Evolutionary conservation across 2,888 invertebrate species (phyloP), one percentile per base, ranked within the genome.

Genomic region (Mimumesa dahlbomi): DNA sequence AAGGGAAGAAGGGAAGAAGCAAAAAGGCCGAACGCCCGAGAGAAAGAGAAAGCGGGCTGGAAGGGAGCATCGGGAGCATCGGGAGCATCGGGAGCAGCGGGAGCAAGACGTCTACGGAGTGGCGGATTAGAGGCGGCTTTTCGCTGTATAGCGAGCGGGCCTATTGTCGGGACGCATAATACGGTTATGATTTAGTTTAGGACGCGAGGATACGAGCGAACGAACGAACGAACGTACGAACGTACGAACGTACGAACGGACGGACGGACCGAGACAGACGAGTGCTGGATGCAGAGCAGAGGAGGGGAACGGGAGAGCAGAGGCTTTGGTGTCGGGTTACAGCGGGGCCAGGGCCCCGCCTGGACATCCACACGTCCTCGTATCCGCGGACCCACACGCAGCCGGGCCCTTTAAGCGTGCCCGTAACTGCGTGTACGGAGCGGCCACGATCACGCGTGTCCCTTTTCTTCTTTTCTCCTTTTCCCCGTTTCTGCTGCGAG

Each of bases 171-270:
- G 63, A 61, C 79, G 77, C 79, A 87, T 87, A 88, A 88, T 87
- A 85, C 87, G 87, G 87, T 88, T 88, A 87, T 87, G 87, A 88
- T 88, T 88, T 85, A 87, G 85, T 86, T 86, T 84, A 79, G 81
- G 80, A 81, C 77, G 82, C 75, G 82, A 83, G 81, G 77, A 82
- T 79, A 57, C 75, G 77, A 76, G 71, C 65, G 58, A 70, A 67
- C 65, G 25, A 25, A 7, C 3, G 25, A 25, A 7, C 25, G 65
- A 58, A 69, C 48, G 59, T 56, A 68, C 73, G 75, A 73, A 63
- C 40, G 75, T 75, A 67, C 66, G 77, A 65, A 59, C 21, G 66
- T 54, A 46, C 64, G 66, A 59, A 73, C 54, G 58, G 61, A 48
- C 69, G 54, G 31, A 38, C 63, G 73, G 67, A 63, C 76, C 65